Conservation (phyloP, 2,888 invertebrate species). For the Luffia ferchaultella region DNA sequence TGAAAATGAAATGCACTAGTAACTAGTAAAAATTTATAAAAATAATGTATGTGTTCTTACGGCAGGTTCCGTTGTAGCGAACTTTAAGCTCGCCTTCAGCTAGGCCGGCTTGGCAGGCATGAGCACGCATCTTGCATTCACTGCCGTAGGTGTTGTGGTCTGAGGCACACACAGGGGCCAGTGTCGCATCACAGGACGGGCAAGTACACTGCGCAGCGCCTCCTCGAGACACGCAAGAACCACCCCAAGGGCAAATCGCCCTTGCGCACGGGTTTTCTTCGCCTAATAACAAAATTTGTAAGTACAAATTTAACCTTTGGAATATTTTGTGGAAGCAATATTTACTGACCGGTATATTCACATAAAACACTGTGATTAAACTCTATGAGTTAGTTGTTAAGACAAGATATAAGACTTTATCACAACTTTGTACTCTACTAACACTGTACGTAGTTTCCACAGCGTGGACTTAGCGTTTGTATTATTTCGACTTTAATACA, state of each 20-base stretch:
- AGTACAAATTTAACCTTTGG: too few relatives aligned
- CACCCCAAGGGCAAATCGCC: slow-evolving; percentile 69
- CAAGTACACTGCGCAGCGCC: slow-evolving; percentile 74
- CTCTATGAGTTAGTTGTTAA: neutral
- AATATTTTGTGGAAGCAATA: too few relatives aligned
- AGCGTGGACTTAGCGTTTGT: too few relatives aligned
- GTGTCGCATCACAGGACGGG: slow-evolving; percentile 77
- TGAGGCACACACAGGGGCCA: slow-evolving; percentile 79
- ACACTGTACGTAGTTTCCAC: too few relatives aligned
- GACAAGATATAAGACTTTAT: neutral
- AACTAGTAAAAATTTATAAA: neutral
- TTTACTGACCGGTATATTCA: too few relatives aligned
- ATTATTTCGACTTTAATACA: too few relatives aligned
- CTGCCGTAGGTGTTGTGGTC: slow-evolving; percentile 83
- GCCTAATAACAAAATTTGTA: slow-evolving; percentile 33
- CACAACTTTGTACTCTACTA: neutral
- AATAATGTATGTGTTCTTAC: slow-evolving; percentile 29
- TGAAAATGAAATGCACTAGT: too few relatives aligned
- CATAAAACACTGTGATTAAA: neutral
- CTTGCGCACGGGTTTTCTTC: slow-evolving; percentile 66
- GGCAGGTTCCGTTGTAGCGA: slow-evolving; percentile 67
- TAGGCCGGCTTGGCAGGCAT: slow-evolving; percentile 78
- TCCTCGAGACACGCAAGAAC: slow-evolving; percentile 72
- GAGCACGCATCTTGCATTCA: slow-evolving; percentile 82
- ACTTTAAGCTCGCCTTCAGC: slow-evolving; percentile 70